A percentile compares a stretch with the other conserved stretches of the same genome.
Evolutionary conservation across 2,797 vertebrate species (phyloP).

Genomic region (Ispidina picta): DNA sequence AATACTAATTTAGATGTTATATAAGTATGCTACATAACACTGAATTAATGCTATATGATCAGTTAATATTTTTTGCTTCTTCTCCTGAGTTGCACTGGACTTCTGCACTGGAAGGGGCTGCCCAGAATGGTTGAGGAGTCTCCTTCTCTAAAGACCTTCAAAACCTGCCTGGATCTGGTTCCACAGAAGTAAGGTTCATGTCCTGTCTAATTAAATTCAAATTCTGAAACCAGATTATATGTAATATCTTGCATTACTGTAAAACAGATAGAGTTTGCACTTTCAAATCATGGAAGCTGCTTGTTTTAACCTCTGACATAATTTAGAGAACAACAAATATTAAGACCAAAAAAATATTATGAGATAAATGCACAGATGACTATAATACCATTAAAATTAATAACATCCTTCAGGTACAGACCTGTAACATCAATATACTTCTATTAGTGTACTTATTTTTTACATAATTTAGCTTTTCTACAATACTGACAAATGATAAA

Average conservation of each 20-base stretch:
- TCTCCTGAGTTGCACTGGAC: neutral
- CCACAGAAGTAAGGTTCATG: neutral
- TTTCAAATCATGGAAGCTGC: neutral
- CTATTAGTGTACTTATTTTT: neutral
- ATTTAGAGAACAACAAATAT: neutral
- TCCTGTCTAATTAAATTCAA: neutral
- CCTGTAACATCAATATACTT: neutral
- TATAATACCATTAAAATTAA: neutral
- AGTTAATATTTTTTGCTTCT: neutral
- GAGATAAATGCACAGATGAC: neutral
- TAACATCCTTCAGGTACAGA: neutral
- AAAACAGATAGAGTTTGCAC: neutral
- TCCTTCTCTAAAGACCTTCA: too few species aligned
- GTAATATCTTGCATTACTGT: neutral
- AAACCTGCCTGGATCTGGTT: neutral
- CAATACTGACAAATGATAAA: neutral
- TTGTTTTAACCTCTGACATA: rapidly evolving
- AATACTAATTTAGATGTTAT: rapidly evolving
- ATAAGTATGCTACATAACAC: neutral
- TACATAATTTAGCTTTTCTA: neutral
- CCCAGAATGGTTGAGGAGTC: too few species aligned
- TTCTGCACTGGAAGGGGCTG: too few species aligned
- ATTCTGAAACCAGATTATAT: neutral
- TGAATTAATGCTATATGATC: neutral
- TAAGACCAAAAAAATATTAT: neutral